Evolutionary conservation across 2,113 vertebrate genomes (phyloP), one percentile per base, ranked within the genome.

Genomic region (Cottus gobio): DNA sequence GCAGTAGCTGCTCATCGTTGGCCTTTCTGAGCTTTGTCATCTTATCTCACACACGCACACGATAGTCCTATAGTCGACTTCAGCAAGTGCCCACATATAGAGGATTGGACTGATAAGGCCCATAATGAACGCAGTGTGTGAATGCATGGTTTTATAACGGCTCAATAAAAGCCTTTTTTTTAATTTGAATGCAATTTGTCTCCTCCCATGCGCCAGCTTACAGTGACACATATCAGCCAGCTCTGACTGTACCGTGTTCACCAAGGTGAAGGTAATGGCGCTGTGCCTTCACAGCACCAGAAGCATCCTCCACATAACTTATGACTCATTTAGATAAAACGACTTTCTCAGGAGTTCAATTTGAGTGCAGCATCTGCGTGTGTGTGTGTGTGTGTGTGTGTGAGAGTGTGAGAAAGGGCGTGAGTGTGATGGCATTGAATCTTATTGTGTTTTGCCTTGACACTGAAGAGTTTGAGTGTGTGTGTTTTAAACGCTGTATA

Each of bases 261-360:
- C 83, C 80, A 71, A 89, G 83, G 84, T 83, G 79, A 87, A 30
- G 87, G 54, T 79, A 70, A 82, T 65, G 83, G 85, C 72, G 39
- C 31, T 3, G 65, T 65, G 65, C 77, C 86, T 81, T 86, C 22
- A 34, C 34, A 48, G 60, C 46, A 46, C 58, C 78, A 46, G 37
- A 68, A 48, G 68, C 73, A 82, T 89, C 89, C 89, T 81, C 67
- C 86, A 87, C 82, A 83, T 63, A 84, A 87, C 62, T 52, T 81
- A 87, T 93, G 90, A 90, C 64, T 92, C 90, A 86, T 85, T 78
- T 79, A 34, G 82, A 88, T 83, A 50, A 79, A 88, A 81, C 79
- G 75, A 67, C 75, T 71, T 76, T 82, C 68, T 86, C 77, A 61
- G 64, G 83, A 85, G 85, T 87, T 91, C 87, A 87, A 48, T 57